Base-by-base conservation (phyloP, 2,113 vertebrate genomes). In the Rhinichthys klamathensis region DNA sequence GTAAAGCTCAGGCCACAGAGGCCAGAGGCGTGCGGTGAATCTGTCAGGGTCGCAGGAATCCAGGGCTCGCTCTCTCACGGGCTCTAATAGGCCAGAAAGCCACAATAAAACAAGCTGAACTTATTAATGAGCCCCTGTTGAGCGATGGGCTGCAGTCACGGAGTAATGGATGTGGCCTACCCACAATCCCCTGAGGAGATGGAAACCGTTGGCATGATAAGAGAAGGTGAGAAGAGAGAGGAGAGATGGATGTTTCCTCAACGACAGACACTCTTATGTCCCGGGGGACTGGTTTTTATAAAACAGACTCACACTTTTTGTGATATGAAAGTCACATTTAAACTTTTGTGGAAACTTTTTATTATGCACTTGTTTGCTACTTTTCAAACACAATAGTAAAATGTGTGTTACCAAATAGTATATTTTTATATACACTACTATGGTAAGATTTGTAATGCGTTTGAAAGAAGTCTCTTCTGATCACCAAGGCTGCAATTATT, bases 11-110 rank as follows among this genome's bases (percentile, higher is more conserved):
- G 80, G 63, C 78, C 78, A 44, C 38, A 63, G 76, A 79, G 56
- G 32, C 76, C 76, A 79, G 76, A 79, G 76, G 76, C 11, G 21
- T 61, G 76, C 35, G 35, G 76, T 79, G 76, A 79, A 65, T 80
- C 78, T 80, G 78, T 80, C 58, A 80, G 78, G 78, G 78, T 63
- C 76, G 56, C 76, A 67, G 79, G 44, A 54, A 54, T 81, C 44
- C 80, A 69, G 60, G 7, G 10, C 25, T 87, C 18, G 41, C 75
- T 78, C 75, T 27, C 75, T 70, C 84, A 18, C 58, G 0, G 25
- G 75, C 85, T 74, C 58, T 74, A 82, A 63, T 51, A 82, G 84
- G 84, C 79, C 80, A 56, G 74, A 78, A 78, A 88, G 76, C 63
- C 79, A 85, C 67, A 65, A 78, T 63, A 54, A 85, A 76, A 69